Percentiles rank a stretch among this genome's conserved stretches.
phyloP scores from a whole-genome alignment of 2,888 invertebrate species.

The Acanthosoma haemorrhoidale region DNA sequence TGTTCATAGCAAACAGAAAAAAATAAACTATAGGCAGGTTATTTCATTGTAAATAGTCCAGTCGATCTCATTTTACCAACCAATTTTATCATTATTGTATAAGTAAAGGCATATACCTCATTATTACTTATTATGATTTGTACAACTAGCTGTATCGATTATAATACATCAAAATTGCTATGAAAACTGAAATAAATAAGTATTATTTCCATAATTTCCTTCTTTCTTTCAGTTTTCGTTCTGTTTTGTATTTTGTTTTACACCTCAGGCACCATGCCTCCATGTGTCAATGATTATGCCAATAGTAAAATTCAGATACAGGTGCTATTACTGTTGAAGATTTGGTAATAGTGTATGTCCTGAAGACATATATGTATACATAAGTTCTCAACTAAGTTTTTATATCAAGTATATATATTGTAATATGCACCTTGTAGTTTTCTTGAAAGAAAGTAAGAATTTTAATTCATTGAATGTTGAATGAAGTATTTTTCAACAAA shows the following conservation, averaged over 20 bases:
- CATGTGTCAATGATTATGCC: not conserved
- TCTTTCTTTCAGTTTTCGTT: not conserved
- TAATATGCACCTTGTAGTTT: too few species aligned
- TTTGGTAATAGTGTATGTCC: slow-evolving; percentile 16
- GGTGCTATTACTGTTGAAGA: slow-evolving; percentile 22
- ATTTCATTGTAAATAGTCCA: too few species aligned
- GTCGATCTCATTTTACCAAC: too few species aligned
- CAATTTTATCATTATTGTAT: too few species aligned
- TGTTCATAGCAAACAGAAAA: too few species aligned
- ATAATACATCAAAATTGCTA: not conserved
- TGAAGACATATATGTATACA: not conserved
- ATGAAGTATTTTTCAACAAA: too few species aligned
- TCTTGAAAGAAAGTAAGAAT: too few species aligned
- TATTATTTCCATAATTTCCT: not conserved
- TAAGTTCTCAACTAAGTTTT: too few species aligned
- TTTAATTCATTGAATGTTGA: too few species aligned
- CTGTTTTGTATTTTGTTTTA: not conserved
- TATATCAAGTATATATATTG: too few species aligned
- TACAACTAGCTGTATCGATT: not conserved
- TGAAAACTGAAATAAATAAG: not conserved
- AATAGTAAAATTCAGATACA: slow-evolving; percentile 19
- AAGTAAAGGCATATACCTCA: not conserved
- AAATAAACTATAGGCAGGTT: too few species aligned
- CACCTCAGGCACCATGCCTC: not conserved
- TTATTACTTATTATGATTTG: not conserved